Conservation (phyloP, 2,797 vertebrate genomes). For the Diplodus puntazzo region DNA sequence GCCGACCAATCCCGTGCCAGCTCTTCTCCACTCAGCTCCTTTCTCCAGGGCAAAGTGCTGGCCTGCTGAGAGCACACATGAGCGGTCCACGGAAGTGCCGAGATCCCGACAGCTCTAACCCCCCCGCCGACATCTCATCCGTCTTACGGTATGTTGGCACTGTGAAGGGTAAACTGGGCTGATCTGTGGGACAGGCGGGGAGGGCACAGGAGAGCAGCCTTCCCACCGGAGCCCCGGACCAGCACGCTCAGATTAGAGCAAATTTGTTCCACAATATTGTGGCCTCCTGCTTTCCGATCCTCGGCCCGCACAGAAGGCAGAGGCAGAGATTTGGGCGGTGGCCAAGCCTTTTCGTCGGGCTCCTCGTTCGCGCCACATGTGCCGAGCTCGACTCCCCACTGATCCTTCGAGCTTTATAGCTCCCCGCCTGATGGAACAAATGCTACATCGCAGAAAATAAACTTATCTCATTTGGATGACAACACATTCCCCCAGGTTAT, state of each 20-base stretch:
- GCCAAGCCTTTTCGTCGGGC: constrained; percentile 89
- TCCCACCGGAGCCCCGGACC: constrained; percentile 83
- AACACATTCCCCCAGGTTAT: constrained; percentile 94
- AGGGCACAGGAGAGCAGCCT: constrained; percentile 80
- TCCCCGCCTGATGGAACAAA: constrained; percentile 96
- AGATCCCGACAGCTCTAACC: constrained; percentile 73
- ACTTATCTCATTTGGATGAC: constrained; percentile 98
- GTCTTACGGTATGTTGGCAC: constrained; percentile 80
- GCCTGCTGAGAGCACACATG: constrained; percentile 84
- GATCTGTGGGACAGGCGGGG: constrained; percentile 75
- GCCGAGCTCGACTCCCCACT: constrained; percentile 88
- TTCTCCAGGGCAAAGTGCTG: constrained; percentile 74
- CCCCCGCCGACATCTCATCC: constrained; percentile 77
- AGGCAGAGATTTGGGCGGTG: constrained; percentile 92
- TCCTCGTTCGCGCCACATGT: constrained; percentile 88
- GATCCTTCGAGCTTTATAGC: constrained; percentile 89
- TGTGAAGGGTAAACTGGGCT: constrained; percentile 81
- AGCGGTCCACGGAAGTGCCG: constrained; percentile 70
- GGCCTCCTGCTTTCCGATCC: constrained; percentile 89
- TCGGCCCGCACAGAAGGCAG: constrained; percentile 93
- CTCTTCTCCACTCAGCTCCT: constrained; percentile 71
- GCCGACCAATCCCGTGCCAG: constrained; percentile 69
- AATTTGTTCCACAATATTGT: constrained; percentile 92
- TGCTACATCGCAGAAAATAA: constrained; percentile 94
- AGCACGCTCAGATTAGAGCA: constrained; percentile 91